Conservation (phyloP, 1,140 invertebrate genomes). For the Drosophila aff. region DNA sequence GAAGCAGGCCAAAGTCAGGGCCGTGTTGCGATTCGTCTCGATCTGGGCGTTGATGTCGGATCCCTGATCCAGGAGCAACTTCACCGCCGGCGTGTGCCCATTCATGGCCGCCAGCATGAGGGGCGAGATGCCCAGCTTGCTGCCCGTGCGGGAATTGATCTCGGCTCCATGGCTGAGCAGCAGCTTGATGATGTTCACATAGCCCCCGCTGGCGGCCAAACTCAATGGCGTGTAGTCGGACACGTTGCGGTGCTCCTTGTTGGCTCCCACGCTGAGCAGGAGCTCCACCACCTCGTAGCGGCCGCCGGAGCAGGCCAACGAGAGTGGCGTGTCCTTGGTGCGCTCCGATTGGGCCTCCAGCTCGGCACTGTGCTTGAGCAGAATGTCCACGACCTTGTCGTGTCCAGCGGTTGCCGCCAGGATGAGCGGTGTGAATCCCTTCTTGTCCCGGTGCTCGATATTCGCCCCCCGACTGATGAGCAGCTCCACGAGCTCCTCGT, state of each 20-base stretch:
- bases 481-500: slow-evolving; percentile 97
- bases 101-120: slow-evolving; percentile 99
- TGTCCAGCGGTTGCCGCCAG: slow-evolving; percentile 98
- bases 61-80: slow-evolving; percentile 97
- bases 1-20: slow-evolving; percentile 99
- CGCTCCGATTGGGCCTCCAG: slow-evolving; percentile 99
- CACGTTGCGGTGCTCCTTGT: slow-evolving; percentile 99
- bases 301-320: slow-evolving; percentile 98
- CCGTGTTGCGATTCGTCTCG: slow-evolving; percentile 99
- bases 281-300: slow-evolving; percentile 98
- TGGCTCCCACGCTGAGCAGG: slow-evolving; percentile 94
- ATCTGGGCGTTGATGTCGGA: slow-evolving; percentile 99
- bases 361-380: slow-evolving; percentile 96
- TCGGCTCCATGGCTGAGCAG: slow-evolving; percentile 96
- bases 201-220: slow-evolving; percentile 98
- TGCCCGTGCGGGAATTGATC: slow-evolving; percentile 99
- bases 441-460: slow-evolving; percentile 99
- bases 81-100: slow-evolving; percentile 97
- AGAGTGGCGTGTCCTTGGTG: slow-evolving; percentile 99
- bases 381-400: slow-evolving; percentile 96
- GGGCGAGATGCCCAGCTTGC: slow-evolving; percentile 98
- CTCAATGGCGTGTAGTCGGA: slow-evolving; percentile 99
- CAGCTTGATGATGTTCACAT: slow-evolving; percentile 99
- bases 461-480: slow-evolving; percentile 95
- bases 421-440: slow-evolving; percentile 99